phyloP scores from a whole-genome alignment of 2,113 vertebrate genomes.

The Misgurnus mizolepis region DNA sequence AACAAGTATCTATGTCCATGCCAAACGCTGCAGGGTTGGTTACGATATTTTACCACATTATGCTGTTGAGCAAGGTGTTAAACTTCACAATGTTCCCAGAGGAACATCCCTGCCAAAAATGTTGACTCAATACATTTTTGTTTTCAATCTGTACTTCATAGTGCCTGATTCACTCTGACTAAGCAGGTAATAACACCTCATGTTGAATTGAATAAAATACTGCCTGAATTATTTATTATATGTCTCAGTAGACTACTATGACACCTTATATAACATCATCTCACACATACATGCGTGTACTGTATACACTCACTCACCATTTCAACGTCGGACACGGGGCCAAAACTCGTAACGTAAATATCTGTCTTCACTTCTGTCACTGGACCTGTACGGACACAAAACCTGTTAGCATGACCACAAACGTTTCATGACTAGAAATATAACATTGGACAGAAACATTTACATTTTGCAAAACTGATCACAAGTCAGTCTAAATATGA shows the following conservation, averaged over 20 bases:
- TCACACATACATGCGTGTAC: neutral
- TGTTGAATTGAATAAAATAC: neutral
- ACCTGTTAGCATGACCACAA: neutral
- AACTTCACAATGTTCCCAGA: neutral
- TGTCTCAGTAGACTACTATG: neutral
- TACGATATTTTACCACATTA: neutral
- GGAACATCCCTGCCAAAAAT: constrained; percentile 7
- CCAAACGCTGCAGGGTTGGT: neutral
- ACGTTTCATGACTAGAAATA: neutral
- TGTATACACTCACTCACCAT: constrained; percentile 65
- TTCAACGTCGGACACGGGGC: constrained; percentile 89
- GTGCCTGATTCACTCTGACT: constrained; percentile 20
- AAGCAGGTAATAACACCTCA: constrained; percentile 16
- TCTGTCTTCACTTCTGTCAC: constrained; percentile 91
- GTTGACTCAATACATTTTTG: neutral
- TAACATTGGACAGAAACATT: neutral
- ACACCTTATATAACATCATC: neutral
- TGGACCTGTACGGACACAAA: constrained; percentile 65
- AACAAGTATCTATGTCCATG: neutral
- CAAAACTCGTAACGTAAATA: constrained; percentile 91
- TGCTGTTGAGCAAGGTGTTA: constrained; percentile 3
- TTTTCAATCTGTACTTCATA: neutral
- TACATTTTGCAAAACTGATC: neutral
- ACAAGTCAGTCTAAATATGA: neutral
- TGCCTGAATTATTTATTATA: constrained; percentile 16